Evolutionary conservation across 2,113 vertebrate genomes (phyloP).

Genomic region (Neolamprologus fasciatus): DNA sequence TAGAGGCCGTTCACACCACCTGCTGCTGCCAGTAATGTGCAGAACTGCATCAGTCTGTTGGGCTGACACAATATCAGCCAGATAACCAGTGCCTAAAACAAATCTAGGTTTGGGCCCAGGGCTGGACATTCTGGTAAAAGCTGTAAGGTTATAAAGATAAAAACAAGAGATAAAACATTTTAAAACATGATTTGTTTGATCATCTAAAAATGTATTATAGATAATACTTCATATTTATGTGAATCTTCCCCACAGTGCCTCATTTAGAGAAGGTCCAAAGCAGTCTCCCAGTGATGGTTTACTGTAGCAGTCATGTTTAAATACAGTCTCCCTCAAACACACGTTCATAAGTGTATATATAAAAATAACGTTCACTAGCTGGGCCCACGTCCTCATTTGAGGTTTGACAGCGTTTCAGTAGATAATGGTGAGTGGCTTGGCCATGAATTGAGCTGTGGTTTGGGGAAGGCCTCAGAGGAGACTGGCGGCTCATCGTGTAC

Average conservation of each 20-base stretch:
- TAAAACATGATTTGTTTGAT: not conserved
- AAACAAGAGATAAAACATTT: not conserved
- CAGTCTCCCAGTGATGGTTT: not conserved
- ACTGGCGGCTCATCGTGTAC: rapidly evolving
- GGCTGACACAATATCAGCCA: not conserved
- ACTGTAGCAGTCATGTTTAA: not conserved
- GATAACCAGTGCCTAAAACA: rapidly evolving
- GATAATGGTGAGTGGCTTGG: not conserved
- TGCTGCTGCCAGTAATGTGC: not conserved
- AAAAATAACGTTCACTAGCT: not conserved
- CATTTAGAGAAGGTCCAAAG: not conserved
- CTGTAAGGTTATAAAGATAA: rapidly evolving
- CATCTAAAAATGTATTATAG: not conserved
- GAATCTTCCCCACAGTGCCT: not conserved
- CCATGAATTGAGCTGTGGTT: not conserved
- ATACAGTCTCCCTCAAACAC: not conserved
- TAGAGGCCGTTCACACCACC: not conserved
- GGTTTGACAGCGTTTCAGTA: not conserved
- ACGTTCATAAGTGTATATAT: rapidly evolving
- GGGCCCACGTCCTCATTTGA: not conserved
- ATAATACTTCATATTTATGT: not conserved
- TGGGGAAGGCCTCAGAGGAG: not conserved
- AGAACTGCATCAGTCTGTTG: rapidly evolving
- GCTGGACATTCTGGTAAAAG: not conserved
- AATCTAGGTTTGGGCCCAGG: not conserved